Percentiles rank a stretch among this genome's conserved stretches.
Evolutionary conservation across 2,888 invertebrate genomes (phyloP).

Genomic region (Cantharis flavilabris): DNA sequence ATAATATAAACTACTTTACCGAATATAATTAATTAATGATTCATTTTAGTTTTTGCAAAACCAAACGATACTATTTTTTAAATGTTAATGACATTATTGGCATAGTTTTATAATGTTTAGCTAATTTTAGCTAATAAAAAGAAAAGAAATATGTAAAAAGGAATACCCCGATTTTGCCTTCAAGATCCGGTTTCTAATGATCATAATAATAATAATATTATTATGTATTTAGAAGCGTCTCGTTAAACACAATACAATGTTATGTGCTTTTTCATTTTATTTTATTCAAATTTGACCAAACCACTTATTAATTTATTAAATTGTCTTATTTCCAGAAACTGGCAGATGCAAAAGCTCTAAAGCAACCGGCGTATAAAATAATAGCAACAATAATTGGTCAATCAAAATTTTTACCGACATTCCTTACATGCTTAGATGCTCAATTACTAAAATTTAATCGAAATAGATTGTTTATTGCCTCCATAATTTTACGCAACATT

Average conservation of each 20-base stretch:
- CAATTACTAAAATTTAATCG: slow-evolving; percentile 59
- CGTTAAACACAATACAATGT: neutral
- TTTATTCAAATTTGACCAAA: neutral
- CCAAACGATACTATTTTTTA: no score
- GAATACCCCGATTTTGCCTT: neutral
- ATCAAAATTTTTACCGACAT: slow-evolving; percentile 59
- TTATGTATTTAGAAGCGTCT: neutral
- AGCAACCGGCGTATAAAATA: slow-evolving; percentile 69
- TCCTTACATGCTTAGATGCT: slow-evolving; percentile 62
- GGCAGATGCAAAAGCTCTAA: slow-evolving; percentile 61
- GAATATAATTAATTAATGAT: no score
- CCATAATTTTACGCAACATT: slow-evolving; percentile 64
- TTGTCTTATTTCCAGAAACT: slow-evolving; percentile 59
- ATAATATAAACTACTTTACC: no score
- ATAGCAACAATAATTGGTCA: slow-evolving; percentile 61
- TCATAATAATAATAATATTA: neutral
- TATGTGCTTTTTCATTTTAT: neutral
- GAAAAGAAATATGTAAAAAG: neutral
- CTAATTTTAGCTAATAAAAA: no score
- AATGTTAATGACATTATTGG: no score
- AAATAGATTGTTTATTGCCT: slow-evolving; percentile 64
- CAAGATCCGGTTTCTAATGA: neutral
- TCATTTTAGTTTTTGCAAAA: no score
- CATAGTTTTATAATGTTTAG: no score
- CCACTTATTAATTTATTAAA: neutral